Evolutionary conservation across 2,113 vertebrate genomes (phyloP).

Genomic region (Antechinus stuartii): DNA sequence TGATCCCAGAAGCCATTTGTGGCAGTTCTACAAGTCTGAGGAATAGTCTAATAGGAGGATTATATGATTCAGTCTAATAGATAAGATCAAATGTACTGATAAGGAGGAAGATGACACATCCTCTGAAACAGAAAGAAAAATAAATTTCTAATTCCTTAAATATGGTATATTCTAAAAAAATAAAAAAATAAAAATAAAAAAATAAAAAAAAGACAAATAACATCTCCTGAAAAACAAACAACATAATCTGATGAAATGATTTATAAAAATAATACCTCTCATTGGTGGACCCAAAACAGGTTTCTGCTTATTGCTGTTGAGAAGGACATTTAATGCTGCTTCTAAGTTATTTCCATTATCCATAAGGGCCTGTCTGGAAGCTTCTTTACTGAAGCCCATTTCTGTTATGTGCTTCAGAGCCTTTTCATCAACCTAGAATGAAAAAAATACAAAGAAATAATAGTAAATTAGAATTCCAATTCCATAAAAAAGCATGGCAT

Average conservation of each 20-base stretch:
- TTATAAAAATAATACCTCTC: constrained; percentile 86
- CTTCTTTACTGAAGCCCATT: constrained; percentile 98
- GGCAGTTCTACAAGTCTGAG: not conserved
- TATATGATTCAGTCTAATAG: not conserved
- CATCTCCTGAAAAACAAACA: constrained; percentile 28
- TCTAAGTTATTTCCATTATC: constrained; percentile 97
- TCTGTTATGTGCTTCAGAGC: constrained; percentile 97
- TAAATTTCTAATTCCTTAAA: constrained; percentile 11
- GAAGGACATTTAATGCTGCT: constrained; percentile 94
- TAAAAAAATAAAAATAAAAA: too few relatives aligned
- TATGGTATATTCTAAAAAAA: constrained; percentile 2
- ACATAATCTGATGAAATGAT: constrained; percentile 32
- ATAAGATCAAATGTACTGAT: not conserved
- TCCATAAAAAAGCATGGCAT: constrained; percentile 32
- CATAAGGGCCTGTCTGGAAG: constrained; percentile 94
- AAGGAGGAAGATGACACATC: constrained; percentile 10
- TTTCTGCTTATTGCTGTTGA: constrained; percentile 89
- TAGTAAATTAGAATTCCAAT: not conserved
- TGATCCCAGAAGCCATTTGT: not conserved
- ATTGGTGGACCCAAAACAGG: constrained; percentile 84
- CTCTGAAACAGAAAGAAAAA: constrained; percentile 6
- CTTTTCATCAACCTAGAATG: constrained; percentile 94
- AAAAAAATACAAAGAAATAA: constrained; percentile 45
- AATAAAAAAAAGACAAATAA: too few relatives aligned
- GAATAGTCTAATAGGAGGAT: constrained; percentile 13